Evolutionary conservation across 2,113 vertebrate genomes (phyloP), one percentile per base, ranked within the genome.

Genomic region (Rhinoderma darwinii): DNA sequence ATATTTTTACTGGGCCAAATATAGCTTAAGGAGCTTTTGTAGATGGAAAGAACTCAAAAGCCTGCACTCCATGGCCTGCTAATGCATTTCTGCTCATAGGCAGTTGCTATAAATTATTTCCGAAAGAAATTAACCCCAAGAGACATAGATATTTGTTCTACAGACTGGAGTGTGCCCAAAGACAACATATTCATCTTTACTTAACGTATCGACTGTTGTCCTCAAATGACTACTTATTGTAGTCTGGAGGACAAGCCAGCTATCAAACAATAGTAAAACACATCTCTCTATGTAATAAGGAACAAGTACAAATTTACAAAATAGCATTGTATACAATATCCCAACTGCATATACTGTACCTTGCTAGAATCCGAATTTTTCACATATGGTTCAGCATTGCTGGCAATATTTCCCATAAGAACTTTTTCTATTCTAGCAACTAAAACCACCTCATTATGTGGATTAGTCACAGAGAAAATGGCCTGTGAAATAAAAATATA

Each of bases 371-470:
- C 98, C 22, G 97, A 94, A 88, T 97, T 98, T 92, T 99, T 99
- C 89, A 99, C 96, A 81, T 99, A 99, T 72, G 98, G 97, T 75
- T 99, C 98, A 7, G 95, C 94, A 41, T 96, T 96, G 87, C 93
- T 96, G 61, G 96, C 91, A 84, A 99, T 99, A 88, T 96, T 99
- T 92, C 98, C 98, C 51, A 95, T 98, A 59, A 99, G 94, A 86
- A 99, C 96, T 90, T 99, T 99, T 90, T 99, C 98, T 74, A 99
- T 94, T 92, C 95, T 95, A 88, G 98, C 98, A 91, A 99, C 96
- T 91, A 99, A 92, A 76, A 99, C 96, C 3, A 99, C 97, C 87
- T 99, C 98, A 1, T 94, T 95, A 90, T 99, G 97, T 2, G 98
- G 96, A 89, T 99, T 97, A 83, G 95, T 97, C 90, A 99, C 94